phyloP scores from a whole-genome alignment of 2,888 invertebrate species.

The Dryobota labecula region DNA sequence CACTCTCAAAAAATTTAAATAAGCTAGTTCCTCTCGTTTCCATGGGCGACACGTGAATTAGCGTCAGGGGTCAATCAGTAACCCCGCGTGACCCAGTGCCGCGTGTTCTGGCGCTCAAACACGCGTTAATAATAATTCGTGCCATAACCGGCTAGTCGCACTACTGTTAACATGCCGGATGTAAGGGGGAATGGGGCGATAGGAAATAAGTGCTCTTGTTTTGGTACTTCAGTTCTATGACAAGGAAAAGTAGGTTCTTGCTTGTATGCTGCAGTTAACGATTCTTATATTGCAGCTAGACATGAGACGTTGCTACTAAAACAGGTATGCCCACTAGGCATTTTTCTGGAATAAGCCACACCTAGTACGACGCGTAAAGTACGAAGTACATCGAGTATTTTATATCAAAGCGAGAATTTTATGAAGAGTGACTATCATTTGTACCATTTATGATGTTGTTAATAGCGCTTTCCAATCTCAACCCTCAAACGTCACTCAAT shows the following conservation, averaged over 20 bases:
- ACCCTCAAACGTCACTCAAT: too few relatives aligned
- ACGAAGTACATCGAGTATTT: too few relatives aligned
- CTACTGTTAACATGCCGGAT: constrained; percentile 55
- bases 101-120: constrained; percentile 46
- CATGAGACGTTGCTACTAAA: too few relatives aligned
- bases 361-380: too few relatives aligned
- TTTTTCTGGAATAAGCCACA: too few relatives aligned
- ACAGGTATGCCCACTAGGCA: too few relatives aligned
- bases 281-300: constrained; percentile 1
- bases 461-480: too few relatives aligned
- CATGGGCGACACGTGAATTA: constrained; percentile 30
- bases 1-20: constrained; percentile 19
- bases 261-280: not conserved
- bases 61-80: constrained; percentile 51
- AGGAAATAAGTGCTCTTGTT: constrained; percentile 15
- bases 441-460: too few relatives aligned
- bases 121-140: constrained; percentile 64
- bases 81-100: constrained; percentile 51
- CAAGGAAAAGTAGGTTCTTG: constrained; percentile 2
- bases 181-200: constrained; percentile 6
- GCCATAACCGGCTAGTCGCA: constrained; percentile 44
- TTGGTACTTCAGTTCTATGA: constrained; percentile 2
- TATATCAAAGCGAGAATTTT: too few relatives aligned
- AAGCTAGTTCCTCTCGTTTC: constrained; percentile 34
- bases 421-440: too few relatives aligned